Base-by-base conservation (phyloP, 2,888 invertebrate genomes). In the Nysson spinosus region DNA sequence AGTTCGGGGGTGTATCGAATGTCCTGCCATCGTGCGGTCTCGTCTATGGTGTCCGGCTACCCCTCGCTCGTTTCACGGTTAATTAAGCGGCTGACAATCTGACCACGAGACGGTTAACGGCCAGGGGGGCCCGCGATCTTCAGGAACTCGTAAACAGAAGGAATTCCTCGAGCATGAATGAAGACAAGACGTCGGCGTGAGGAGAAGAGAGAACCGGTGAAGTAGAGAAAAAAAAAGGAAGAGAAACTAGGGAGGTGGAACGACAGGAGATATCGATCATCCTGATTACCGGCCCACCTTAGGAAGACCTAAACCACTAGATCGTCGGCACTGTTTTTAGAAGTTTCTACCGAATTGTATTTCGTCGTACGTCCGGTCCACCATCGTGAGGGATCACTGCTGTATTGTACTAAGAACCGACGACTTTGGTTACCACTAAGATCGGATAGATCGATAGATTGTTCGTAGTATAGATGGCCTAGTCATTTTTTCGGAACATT, bases 21-120 rank as follows among this genome's bases (percentile, higher is more conserved):
- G 81, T 85, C 86, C 75, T 82, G 80, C 78, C 80, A 81, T 83
- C 82, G 80, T 81, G 81, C 79, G 79, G 83, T 80, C 81, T 80
- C 79, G 81, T 82, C 83, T 81, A 83, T 72, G 80, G 83, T 85
- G 82, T 85, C 85, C 82, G 72, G 77, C 83, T 81, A 84, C 81
- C 84, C 85, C 82, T 82, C 83, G 83, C 85, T 84, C 84, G 84
- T 87, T 87, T 87, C 86, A 87, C 86, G 87, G 80, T 86, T 87
- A 87, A 87, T 87, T 87, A 86, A 84, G 77, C 85, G 71, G 72
- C 85, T 83, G 86, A 85, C 85, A 82, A 85, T 85, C 85, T 82
- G 85, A 87, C 87, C 86, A 82, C 86, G 80, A 80, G 84, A 83
- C 82, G 83, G 83, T 84, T 85, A 82, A 79, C 80, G 77, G 76